These are phyloP conservation scores for Otolemur garnettii DNA, from an alignment of 2,113 vertebrate species.

Conservation along the genomic window DNA sequence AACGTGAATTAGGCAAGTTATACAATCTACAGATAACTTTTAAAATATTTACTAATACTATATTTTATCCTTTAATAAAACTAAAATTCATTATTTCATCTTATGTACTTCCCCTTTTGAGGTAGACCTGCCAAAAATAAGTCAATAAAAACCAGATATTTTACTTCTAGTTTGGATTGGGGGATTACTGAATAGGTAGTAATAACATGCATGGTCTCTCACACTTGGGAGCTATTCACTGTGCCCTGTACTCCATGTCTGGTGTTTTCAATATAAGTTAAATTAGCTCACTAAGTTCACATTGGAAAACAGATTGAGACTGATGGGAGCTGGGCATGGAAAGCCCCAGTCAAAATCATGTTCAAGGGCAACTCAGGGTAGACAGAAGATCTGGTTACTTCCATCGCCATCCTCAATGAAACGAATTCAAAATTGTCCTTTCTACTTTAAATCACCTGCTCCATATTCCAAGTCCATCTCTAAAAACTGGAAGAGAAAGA, in stretches of 20 bases:
- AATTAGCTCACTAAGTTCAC: neutral
- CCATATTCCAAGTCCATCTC: neutral
- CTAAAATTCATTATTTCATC: constrained; percentile 42
- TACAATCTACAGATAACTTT: neutral
- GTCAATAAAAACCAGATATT: neutral
- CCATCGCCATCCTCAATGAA: neutral
- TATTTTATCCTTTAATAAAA: constrained; percentile 33
- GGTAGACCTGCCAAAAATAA: neutral
- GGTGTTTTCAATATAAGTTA: neutral
- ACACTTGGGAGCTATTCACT: neutral
- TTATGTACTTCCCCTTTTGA: neutral
- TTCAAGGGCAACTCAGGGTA: neutral
- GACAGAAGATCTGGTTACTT: neutral
- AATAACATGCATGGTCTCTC: neutral
- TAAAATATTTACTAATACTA: neutral
- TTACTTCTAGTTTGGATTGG: constrained; percentile 51
- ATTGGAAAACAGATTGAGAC: neutral
- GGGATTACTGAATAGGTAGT: neutral
- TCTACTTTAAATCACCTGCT: neutral
- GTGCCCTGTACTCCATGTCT: neutral
- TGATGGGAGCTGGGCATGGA: neutral
- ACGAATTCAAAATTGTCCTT: neutral
- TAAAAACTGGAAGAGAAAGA: neutral
- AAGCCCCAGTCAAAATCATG: neutral
- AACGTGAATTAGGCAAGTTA: constrained; percentile 9